Conservation (phyloP, 2,113 vertebrate species). For the Nothoprocta pentlandii region DNA sequence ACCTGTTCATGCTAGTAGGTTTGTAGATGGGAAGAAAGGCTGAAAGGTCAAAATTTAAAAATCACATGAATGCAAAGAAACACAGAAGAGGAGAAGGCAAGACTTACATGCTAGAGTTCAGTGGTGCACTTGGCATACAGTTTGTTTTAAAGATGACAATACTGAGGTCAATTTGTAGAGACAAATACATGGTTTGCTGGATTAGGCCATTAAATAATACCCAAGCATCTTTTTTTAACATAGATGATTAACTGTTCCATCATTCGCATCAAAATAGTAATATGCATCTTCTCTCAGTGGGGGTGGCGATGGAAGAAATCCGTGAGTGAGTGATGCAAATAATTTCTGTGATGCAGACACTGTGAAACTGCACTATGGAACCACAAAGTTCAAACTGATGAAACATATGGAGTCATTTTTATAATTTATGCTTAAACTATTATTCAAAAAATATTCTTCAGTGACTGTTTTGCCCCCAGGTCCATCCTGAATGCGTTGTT, state of each 20-base stretch:
- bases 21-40: not conserved
- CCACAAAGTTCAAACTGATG: not conserved
- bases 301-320: not conserved
- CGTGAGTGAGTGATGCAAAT: not conserved
- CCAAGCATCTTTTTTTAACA: constrained; percentile 5
- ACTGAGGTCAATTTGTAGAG: not conserved
- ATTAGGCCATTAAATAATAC: constrained; percentile 23
- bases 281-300: not conserved
- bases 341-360: not conserved
- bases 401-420: constrained; percentile 34
- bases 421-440: not conserved
- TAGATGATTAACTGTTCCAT: not conserved
- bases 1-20: not conserved
- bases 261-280: constrained; percentile 10
- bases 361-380: not conserved
- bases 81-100: not conserved
- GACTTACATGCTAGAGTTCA: not conserved
- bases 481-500: not conserved
- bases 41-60: not conserved
- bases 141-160: not conserved
- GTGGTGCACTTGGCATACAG: not conserved
- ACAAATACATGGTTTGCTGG: not conserved
- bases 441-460: not conserved
- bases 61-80: not conserved
- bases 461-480: not conserved